Conservation (phyloP, 64 coral and sea anemone genomes). For the Astreopora myriophthalma region DNA sequence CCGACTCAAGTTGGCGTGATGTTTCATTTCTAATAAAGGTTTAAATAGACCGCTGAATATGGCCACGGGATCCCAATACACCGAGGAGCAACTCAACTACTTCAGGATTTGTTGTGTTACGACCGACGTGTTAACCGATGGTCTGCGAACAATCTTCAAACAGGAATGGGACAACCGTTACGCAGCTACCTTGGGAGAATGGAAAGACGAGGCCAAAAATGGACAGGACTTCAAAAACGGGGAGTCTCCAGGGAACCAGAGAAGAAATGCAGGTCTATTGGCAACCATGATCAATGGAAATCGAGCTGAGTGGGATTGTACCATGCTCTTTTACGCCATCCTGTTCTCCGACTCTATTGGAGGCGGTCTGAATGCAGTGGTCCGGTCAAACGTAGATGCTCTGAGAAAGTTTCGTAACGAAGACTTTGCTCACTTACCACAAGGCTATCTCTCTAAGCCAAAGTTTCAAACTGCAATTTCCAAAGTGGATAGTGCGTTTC, state of each 20-base stretch:
- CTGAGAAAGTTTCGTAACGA: slow-evolving; percentile 50
- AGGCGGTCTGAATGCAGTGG: neutral
- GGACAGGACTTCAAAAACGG: neutral
- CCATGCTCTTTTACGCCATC: slow-evolving; percentile 28
- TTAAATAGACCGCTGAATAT: too few species aligned
- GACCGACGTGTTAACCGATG: neutral
- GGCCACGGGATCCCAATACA: too few species aligned
- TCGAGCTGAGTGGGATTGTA: slow-evolving; percentile 9
- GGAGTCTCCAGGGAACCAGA: slow-evolving; percentile 1
- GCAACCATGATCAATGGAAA: neutral
- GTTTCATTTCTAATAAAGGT: too few species aligned
- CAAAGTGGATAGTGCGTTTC: neutral
- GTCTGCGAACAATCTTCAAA: neutral
- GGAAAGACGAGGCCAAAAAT: neutral
- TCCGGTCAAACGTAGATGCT: slow-evolving; percentile 11
- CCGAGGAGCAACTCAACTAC: too few species aligned
- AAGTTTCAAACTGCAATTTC: slow-evolving; percentile 34
- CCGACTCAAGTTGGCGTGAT: too few species aligned
- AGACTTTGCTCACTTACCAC: slow-evolving; percentile 25
- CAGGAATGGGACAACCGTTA: too few species aligned
- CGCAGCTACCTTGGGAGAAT: neutral
- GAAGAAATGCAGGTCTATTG: neutral
- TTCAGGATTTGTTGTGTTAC: neutral
- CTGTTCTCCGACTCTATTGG: slow-evolving; percentile 53
- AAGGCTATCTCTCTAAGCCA: slow-evolving; percentile 8